Percentiles rank a stretch among this genome's conserved stretches.
Conservation (phyloP, 2,888 invertebrate species). For the Drosophila neotestacea region DNA sequence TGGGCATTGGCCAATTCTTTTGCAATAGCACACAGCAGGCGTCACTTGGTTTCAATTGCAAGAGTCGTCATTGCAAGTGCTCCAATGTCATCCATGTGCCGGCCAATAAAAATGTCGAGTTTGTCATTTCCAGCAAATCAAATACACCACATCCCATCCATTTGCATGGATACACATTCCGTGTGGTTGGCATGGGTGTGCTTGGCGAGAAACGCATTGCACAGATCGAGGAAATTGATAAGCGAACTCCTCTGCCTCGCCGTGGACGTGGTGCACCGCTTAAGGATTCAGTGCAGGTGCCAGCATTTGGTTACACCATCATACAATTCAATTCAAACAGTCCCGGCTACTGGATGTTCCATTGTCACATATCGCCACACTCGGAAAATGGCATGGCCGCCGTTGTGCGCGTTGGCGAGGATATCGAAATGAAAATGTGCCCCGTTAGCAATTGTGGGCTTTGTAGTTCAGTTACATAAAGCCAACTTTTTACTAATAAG, state of each 20-base stretch:
- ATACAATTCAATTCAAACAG: conserved; percentile 79
- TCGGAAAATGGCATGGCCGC: conserved; percentile 83
- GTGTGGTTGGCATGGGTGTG: conserved; percentile 83
- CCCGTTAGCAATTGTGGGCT: conserved; percentile 83
- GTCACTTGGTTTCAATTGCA: conserved; percentile 74
- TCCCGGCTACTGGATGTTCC: conserved; percentile 83
- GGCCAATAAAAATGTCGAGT: conserved; percentile 77
- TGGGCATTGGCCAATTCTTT: conserved; percentile 75
- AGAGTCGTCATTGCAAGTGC: conserved; percentile 75
- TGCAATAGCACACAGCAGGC: conserved; percentile 79
- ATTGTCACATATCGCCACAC: conserved; percentile 82
- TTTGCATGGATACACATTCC: conserved; percentile 82
- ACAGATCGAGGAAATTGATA: conserved; percentile 80
- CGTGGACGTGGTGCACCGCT: conserved; percentile 74
- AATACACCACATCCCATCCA: conserved; percentile 81
- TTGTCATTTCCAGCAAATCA: conserved; percentile 76
- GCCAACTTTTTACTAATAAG: background rate
- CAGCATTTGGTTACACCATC: conserved; percentile 81
- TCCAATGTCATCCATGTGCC: conserved; percentile 82
- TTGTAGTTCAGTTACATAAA: conserved; percentile 73
- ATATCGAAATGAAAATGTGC: conserved; percentile 82
- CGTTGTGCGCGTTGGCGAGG: conserved; percentile 80
- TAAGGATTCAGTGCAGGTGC: conserved; percentile 83
- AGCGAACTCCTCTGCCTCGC: conserved; percentile 70
- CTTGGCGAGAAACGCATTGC: conserved; percentile 74